Evolutionary conservation across 2,888 invertebrate species (phyloP).

Genomic region (Hyposoter dolosus): DNA sequence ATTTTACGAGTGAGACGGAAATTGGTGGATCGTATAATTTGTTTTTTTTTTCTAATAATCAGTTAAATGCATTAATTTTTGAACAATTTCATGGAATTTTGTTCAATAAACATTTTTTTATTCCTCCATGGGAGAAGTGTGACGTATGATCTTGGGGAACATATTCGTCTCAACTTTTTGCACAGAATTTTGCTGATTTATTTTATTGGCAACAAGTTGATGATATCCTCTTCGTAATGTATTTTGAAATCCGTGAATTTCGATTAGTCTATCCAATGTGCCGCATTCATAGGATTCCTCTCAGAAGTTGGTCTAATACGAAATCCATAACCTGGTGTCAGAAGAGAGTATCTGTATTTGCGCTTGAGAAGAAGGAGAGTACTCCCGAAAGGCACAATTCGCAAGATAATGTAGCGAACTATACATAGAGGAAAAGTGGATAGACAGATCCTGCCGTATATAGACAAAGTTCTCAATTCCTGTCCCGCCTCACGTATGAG

Average conservation of each 20-base stretch:
- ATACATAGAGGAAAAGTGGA: slow-evolving; percentile 43
- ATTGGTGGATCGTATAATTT: no score
- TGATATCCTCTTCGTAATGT: slow-evolving; percentile 26
- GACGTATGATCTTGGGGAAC: not conserved
- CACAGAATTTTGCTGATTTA: not conserved
- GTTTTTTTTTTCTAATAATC: no score
- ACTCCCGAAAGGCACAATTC: slow-evolving; percentile 61
- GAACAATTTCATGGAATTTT: no score
- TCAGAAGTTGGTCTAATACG: slow-evolving; percentile 32
- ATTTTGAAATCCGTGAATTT: slow-evolving; percentile 26
- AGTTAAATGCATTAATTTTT: no score
- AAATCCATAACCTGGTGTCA: slow-evolving; percentile 29
- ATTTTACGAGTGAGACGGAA: no score
- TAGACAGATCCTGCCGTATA: slow-evolving; percentile 37
- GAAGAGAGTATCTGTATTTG: slow-evolving; percentile 32
- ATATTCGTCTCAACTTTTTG: not conserved
- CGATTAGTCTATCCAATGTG: slow-evolving; percentile 48
- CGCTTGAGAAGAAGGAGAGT: slow-evolving; percentile 1
- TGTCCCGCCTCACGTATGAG: slow-evolving; percentile 58
- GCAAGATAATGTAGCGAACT: slow-evolving; percentile 55
- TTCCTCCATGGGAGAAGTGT: not conserved
- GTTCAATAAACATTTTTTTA: not conserved
- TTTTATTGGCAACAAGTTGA: not conserved
- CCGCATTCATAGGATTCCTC: slow-evolving; percentile 5
- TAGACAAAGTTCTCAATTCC: slow-evolving; percentile 57